Base-by-base conservation (phyloP, 2,113 vertebrate species). In the Pao palembangensis region DNA sequence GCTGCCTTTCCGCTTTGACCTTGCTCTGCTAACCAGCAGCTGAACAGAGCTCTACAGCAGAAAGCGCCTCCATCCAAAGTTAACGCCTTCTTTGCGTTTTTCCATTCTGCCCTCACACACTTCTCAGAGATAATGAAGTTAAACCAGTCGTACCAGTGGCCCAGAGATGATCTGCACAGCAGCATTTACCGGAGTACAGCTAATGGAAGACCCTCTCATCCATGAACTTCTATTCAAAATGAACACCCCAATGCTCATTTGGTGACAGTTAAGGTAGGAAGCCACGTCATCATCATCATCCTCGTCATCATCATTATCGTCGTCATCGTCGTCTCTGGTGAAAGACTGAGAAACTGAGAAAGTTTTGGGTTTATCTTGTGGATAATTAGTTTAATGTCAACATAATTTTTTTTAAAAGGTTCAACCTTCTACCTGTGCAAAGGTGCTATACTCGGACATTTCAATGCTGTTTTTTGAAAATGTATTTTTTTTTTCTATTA, bases 171-270 rank as follows among this genome's bases (percentile, higher is more conserved):
- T 74, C 80, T 28, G 25, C 79, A 73, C 59, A 76, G 78, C 79
- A 69, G 67, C 71, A 61, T 70, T 77, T 55, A 49, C 41, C 51
- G 61, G 75, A 80, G 75, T 58, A 58, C 50, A 79, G 67, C 82
- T 80, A 73, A 74, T 69, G 71, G 78, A 73, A 63, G n/a, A 78
- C 75, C 80, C 70, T 72, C 10, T 78, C 76, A 73, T 77, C 75
- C 76, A 79, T 85, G 85, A 81, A 55, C 69, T 75, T 72, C 71
- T 76, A 85, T 85, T 86, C 83, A 85, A 84, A 85, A 82, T 1
- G 8, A 34, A 51, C 76, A 38, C 34, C 34, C 34, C 34, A 38
- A 38, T 11, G 34, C 1, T 8, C 34, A 11, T 1, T 12, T 1
- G 8, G 11, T 38, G 34, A 38, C 3, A 38, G 34, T 38, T 31